Evolutionary conservation across 2,888 invertebrate species (phyloP).

Genomic region (Clivina fossor): DNA sequence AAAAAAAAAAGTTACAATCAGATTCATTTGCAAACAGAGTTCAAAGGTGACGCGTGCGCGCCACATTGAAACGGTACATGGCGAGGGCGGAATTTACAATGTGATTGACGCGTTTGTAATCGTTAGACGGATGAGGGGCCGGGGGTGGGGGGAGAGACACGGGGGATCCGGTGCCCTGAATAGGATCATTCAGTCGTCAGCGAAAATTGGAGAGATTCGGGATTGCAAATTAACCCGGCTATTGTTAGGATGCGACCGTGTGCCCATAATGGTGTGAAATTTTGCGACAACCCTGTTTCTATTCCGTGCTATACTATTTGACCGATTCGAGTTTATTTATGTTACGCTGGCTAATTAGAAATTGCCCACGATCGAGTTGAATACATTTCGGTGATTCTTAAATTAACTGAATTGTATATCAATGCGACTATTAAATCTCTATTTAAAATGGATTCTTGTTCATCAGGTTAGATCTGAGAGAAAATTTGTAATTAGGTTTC

Average conservation of each 20-base stretch:
- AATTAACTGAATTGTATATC: no score
- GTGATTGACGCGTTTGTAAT: conserved; percentile 49
- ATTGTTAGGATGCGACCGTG: conserved; percentile 18
- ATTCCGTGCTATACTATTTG: no score
- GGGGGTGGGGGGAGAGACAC: background rate
- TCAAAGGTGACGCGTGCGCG: conserved; percentile 39
- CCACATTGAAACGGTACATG: conserved; percentile 49
- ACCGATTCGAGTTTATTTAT: no score
- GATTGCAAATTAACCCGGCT: conserved; percentile 32
- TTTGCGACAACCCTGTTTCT: no score
- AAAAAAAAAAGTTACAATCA: conserved; percentile 29
- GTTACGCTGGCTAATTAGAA: no score
- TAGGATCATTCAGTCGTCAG: conserved; percentile 13
- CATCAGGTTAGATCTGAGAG: no score
- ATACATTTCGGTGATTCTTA: no score
- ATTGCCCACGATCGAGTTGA: no score
- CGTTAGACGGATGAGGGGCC: conserved; percentile 28
- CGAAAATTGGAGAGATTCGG: conserved; percentile 1
- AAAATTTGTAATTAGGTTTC: no score
- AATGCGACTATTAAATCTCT: no score
- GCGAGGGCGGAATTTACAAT: conserved; percentile 53
- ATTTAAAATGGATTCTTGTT: no score
- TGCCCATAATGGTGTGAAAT: conserved; percentile 8
- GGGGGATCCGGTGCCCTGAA: conserved; percentile 11
- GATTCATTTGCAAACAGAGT: conserved; percentile 36